Evolutionary conservation across 92 coral and sea anemone species (phyloP).

Genomic region (Parazoanthus darwini): DNA sequence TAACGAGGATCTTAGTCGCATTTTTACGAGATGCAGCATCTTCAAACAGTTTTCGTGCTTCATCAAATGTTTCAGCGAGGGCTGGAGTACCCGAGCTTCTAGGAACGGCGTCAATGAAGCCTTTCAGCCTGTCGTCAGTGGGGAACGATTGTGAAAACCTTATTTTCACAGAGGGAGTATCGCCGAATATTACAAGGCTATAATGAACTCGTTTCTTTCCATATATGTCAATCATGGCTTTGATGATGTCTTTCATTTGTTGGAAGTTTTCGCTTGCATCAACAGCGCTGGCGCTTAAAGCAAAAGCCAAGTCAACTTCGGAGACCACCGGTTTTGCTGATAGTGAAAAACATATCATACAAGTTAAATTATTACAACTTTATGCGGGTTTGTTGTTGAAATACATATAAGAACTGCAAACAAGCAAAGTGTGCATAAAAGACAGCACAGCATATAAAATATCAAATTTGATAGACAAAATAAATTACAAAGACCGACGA

Average conservation of each 20-base stretch:
- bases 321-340: slow-evolving; percentile 24
- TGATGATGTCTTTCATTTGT: slow-evolving; percentile 40
- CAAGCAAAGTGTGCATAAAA: too few species aligned
- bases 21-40: slow-evolving; percentile 55
- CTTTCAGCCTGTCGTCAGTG: slow-evolving; percentile 36
- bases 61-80: slow-evolving; percentile 42
- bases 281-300: slow-evolving; percentile 48
- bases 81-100: slow-evolving; percentile 35
- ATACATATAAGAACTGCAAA: too few species aligned
- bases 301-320: slow-evolving; percentile 48
- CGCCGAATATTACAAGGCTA: slow-evolving; percentile 51
- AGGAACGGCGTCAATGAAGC: slow-evolving; percentile 41
- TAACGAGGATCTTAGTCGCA: slow-evolving; percentile 77
- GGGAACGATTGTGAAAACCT: slow-evolving; percentile 32
- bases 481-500: too few species aligned
- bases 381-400: too few species aligned
- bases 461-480: too few species aligned
- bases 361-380: too few species aligned
- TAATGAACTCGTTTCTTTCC: slow-evolving; percentile 29
- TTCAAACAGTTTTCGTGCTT: slow-evolving; percentile 58
- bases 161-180: slow-evolving; percentile 5
- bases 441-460: too few species aligned
- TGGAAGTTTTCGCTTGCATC: slow-evolving; percentile 40
- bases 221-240: slow-evolving; percentile 41
- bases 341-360: too few species aligned